These are phyloP conservation scores for Drosophila mimetica DNA, from an alignment of 2,888 invertebrate genomes.

Conservation along the genomic window DNA sequence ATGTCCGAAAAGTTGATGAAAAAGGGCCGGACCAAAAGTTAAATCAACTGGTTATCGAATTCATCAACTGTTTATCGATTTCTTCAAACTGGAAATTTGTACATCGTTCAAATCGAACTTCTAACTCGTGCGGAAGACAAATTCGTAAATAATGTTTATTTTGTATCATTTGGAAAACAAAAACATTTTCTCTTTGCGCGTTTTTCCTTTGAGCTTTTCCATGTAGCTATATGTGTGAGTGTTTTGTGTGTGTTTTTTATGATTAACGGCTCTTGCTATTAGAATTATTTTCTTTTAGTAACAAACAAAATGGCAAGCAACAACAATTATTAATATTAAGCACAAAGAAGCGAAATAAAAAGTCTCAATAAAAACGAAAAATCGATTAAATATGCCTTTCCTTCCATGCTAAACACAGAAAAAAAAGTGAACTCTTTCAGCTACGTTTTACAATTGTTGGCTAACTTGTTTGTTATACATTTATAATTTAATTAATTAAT, in stretches of 20 bases:
- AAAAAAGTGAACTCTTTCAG: slow-evolving; percentile 29
- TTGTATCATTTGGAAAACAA: slow-evolving; percentile 18
- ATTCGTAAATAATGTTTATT: slow-evolving; percentile 17
- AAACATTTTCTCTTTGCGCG: slow-evolving; percentile 32
- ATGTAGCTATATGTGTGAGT: slow-evolving; percentile 16
- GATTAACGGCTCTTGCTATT: slow-evolving; percentile 39
- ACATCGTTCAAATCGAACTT: slow-evolving; percentile 36
- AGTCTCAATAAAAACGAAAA: background rate
- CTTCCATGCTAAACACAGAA: slow-evolving; percentile 31
- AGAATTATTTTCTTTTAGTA: slow-evolving; percentile 37
- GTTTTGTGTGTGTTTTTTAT: slow-evolving; percentile 21
- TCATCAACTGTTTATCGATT: slow-evolving; percentile 16
- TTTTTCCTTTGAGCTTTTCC: slow-evolving; percentile 44
- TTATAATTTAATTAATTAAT: slow-evolving; percentile 33
- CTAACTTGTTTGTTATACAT: slow-evolving; percentile 41
- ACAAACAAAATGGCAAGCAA: slow-evolving; percentile 50
- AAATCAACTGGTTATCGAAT: slow-evolving; percentile 7
- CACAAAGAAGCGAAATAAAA: slow-evolving; percentile 26
- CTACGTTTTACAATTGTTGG: slow-evolving; percentile 43
- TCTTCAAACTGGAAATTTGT: slow-evolving; percentile 32
- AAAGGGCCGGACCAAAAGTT: background rate
- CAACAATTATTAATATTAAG: slow-evolving; percentile 42
- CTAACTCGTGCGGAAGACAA: slow-evolving; percentile 41
- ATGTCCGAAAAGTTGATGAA: background rate
- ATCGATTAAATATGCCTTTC: slow-evolving; percentile 12